Percentiles rank a stretch among this genome's conserved stretches.
Conservation (phyloP, 2,797 vertebrate species). For the Philypnodon macrostomus region DNA sequence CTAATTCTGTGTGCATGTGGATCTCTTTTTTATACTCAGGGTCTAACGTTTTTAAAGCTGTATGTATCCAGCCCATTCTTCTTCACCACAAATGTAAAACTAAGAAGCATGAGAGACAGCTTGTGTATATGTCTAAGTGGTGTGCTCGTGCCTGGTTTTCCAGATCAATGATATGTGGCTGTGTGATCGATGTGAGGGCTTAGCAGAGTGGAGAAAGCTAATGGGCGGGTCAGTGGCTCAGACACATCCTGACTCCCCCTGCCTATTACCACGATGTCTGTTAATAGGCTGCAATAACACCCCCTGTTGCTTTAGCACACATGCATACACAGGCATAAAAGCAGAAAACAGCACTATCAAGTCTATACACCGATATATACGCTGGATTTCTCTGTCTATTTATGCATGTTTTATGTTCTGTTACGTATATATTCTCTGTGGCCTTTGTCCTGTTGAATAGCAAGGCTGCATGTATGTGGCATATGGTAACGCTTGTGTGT, state of each 20-base stretch:
- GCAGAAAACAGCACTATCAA: conserved; percentile 37
- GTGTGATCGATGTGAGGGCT: conserved; percentile 82
- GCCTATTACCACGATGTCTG: conserved; percentile 77
- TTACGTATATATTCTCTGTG: conserved; percentile 19
- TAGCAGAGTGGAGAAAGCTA: conserved; percentile 70
- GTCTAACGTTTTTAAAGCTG: too few species aligned
- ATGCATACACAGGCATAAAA: conserved; percentile 2
- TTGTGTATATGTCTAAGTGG: conserved; percentile 79
- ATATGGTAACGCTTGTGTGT: conserved; percentile 39
- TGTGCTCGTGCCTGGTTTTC: conserved; percentile 83
- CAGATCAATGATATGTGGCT: conserved; percentile 82
- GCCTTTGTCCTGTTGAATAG: conserved; percentile 24
- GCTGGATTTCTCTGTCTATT: conserved; percentile 3
- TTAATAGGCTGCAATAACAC: conserved; percentile 73
- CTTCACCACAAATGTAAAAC: conserved; percentile 31
- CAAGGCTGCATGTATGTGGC: conserved; percentile 26
- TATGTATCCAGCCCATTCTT: conserved; percentile 15
- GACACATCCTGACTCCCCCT: conserved; percentile 64
- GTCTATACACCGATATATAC: conserved; percentile 21
- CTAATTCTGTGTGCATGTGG: conserved; percentile 43
- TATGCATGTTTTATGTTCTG: conserved; percentile 15
- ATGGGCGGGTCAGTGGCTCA: conserved; percentile 72
- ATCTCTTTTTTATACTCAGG: conserved; percentile 37
- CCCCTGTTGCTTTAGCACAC: conserved; percentile 57
- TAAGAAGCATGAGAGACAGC: conserved; percentile 40